phyloP scores from a whole-genome alignment of 2,888 invertebrate species.

The Dynastes grantii region DNA sequence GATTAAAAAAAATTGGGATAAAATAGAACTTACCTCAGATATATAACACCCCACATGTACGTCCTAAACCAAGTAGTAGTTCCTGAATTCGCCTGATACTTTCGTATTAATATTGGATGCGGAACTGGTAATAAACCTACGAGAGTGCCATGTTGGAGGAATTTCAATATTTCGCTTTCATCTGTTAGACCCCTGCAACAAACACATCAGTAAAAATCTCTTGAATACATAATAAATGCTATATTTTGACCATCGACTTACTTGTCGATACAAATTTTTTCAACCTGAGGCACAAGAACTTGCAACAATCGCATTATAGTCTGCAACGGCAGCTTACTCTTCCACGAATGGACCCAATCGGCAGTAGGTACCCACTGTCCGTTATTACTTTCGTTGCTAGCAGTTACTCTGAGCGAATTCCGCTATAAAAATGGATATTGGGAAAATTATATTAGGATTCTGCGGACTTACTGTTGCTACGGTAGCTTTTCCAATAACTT shows the following conservation, averaged over 20 bases:
- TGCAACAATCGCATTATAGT: conserved; percentile 99
- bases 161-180: conserved; percentile 99
- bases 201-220: conserved; percentile 21
- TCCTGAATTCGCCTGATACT: conserved; percentile 98
- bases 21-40: conserved; percentile 80
- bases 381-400: conserved; percentile 62
- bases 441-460: conserved; percentile 13
- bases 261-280: conserved; percentile 99
- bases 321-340: conserved; percentile 96
- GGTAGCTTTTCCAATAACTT: conserved; percentile 58
- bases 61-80: conserved; percentile 99
- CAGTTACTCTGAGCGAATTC: conserved; percentile 77
- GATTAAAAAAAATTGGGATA: too few relatives aligned
- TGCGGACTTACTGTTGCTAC: conserved; percentile 65
- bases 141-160: conserved; percentile 97
- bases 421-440: conserved; percentile 69
- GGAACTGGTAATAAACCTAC: conserved; percentile 98
- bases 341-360: conserved; percentile 98
- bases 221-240: neutral
- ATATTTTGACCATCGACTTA: conserved; percentile 64
- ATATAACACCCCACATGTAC: conserved; percentile 99
- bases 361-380: conserved; percentile 90
- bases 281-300: conserved; percentile 99
- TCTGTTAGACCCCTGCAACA: conserved; percentile 92
- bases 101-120: conserved; percentile 98